phyloP scores from a whole-genome alignment of 2,797 vertebrate species.

The Aplochiton taeniatus region DNA sequence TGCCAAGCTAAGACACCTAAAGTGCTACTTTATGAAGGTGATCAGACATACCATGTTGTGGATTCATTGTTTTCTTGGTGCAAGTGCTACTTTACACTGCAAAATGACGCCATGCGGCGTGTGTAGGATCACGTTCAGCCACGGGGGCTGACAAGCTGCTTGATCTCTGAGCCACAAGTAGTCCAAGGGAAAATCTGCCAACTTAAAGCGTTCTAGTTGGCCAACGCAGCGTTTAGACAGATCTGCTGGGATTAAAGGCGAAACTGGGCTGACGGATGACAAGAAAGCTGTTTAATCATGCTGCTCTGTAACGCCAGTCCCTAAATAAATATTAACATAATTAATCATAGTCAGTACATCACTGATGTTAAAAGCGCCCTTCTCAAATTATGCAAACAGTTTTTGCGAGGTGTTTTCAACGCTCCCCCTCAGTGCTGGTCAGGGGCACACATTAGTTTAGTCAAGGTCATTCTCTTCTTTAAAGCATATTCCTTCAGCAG shows the following conservation, averaged over 20 bases:
- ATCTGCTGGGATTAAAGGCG: conserved; percentile 54
- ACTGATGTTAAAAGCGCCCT: conserved; percentile 57
- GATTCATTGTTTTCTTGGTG: too few species aligned
- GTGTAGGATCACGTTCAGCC: conserved; percentile 21
- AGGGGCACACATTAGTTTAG: conserved; percentile 40
- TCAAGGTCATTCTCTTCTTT: conserved; percentile 68
- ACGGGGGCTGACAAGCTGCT: conserved; percentile 27
- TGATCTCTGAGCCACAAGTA: conserved; percentile 25
- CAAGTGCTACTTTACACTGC: too few species aligned
- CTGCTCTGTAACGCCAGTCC: conserved; percentile 47
- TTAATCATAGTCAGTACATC: conserved; percentile 72
- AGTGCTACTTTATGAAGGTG: too few species aligned
- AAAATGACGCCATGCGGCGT: too few species aligned
- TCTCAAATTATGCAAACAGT: conserved; percentile 53
- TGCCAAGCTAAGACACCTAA: too few species aligned
- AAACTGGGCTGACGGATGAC: conserved; percentile 72
- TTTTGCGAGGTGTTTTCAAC: conserved; percentile 36
- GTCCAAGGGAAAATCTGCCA: conserved; percentile 41
- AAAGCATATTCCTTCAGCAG: conserved; percentile 26
- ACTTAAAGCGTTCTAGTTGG: conserved; percentile 51
- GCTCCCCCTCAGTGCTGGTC: conserved; percentile 7
- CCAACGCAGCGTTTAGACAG: conserved; percentile 39
- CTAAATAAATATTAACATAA: conserved; percentile 77
- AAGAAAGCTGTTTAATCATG: conserved; percentile 64
- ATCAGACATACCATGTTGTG: too few species aligned